Evolutionary conservation across 1,140 invertebrate genomes (phyloP).

Genomic region (Cydia strobilella): DNA sequence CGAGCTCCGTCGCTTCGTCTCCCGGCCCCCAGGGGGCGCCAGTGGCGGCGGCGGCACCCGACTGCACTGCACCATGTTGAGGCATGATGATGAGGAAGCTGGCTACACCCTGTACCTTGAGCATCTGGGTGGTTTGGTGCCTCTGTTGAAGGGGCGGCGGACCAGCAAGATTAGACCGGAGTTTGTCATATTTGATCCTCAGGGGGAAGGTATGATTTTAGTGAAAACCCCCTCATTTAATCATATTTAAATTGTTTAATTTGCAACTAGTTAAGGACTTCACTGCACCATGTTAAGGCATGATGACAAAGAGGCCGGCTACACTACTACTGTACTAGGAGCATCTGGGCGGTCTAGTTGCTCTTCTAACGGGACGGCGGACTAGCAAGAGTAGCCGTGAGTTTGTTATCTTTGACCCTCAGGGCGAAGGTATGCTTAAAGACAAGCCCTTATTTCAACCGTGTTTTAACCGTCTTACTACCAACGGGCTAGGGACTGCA

Average conservation of each 20-base stretch:
- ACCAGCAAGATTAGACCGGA: constrained; percentile 98
- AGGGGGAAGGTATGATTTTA: constrained; percentile 71
- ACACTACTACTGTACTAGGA: constrained; percentile 92
- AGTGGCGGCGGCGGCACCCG: constrained; percentile 85
- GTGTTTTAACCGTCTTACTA: no score
- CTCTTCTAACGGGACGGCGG: constrained; percentile 96
- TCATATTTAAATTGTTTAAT: no score
- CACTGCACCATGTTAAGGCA: not conserved
- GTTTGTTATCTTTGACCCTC: constrained; percentile 98
- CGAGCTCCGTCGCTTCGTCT: constrained; percentile 95
- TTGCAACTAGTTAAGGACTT: no score
- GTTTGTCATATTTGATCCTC: constrained; percentile 98
- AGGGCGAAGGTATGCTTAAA: constrained; percentile 70
- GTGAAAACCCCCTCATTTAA: no score
- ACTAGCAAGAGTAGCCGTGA: constrained; percentile 98
- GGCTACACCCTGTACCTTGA: constrained; percentile 98
- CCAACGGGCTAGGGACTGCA: no score
- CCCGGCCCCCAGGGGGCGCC: constrained; percentile 91
- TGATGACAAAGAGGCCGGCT: not conserved
- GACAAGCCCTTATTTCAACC: no score
- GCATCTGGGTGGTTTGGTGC: constrained; percentile 97
- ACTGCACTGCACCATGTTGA: constrained; percentile 97
- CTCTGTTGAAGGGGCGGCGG: constrained; percentile 96
- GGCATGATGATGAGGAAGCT: constrained; percentile 91
- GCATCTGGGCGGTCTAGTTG: constrained; percentile 97